Evolutionary conservation across 2,888 invertebrate genomes (phyloP), one percentile per base, ranked within the genome.

Genomic region (Ichneumon xanthorius): DNA sequence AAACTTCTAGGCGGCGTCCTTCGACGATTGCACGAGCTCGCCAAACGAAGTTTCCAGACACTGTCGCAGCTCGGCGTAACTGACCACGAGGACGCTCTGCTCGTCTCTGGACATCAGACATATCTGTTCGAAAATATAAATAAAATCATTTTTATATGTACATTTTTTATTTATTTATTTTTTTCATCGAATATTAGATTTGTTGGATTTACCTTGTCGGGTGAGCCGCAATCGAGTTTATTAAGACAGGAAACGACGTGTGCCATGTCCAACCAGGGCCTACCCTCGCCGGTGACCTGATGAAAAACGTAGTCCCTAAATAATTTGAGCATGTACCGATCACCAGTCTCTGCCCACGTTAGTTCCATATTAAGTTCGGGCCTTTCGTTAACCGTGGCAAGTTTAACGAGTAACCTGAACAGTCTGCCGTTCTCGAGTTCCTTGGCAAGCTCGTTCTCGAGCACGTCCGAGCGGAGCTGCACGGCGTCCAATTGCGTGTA

Each of bases 241-340:
- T 99, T 99, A 88, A 99, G 96, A 94, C 97, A 98, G 93, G 98
- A 97, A 70, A 98, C 96, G 88, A 99, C 96, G 92, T 99, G 99
- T 76, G 99, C 97, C 96, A 99, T 97, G 95, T 99, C 99, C 85
- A 99, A 94, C 98, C 99, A 99, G 0, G 99, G 99, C 88, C 97
- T 96, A 7, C 99, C 99, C 91, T 99, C 98, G 86, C 97, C 97
- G 19, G 97, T 96, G 87, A 99, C 98, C 94, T 99, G 97, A 95
- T 99, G 99, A 95, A 99, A 99, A 91, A 99, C 95, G 94, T 98
- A 99, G 95, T 99, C 99, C 86, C 99, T 96, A 95, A 99, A 99
- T 93, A 99, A 95, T 95, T 99, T 99, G 94, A 99, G 95, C 97
- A 99, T 97, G 95, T 99, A 99, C 77, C 99, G 96, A 95, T 99